Evolutionary conservation across 2,797 vertebrate species (phyloP).

Genomic region (Phyllotis vaccarum): DNA sequence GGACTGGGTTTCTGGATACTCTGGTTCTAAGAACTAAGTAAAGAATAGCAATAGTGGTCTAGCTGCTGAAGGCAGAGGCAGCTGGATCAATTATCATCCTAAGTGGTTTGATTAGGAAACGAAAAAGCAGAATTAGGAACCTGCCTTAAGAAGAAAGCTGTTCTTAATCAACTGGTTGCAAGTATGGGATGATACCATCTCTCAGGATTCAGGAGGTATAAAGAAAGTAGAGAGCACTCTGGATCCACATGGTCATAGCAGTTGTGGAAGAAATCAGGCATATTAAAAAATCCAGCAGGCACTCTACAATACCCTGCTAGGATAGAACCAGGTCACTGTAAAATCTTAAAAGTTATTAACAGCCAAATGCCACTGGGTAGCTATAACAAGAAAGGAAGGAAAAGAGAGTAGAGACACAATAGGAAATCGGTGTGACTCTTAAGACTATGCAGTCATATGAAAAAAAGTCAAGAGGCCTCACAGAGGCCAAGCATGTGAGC

Average conservation of each 20-base stretch:
- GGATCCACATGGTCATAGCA: not conserved
- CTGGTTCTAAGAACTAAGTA: not conserved
- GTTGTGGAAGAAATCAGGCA: conserved; percentile 17
- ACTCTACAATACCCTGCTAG: not conserved
- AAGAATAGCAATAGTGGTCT: not conserved
- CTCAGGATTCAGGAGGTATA: not conserved
- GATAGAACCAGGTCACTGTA: not conserved
- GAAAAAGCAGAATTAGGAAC: conserved; percentile 40
- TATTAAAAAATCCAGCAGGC: not conserved
- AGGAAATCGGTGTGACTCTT: not conserved
- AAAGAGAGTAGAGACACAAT: not conserved
- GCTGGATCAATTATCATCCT: not conserved
- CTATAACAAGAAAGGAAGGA: conserved; percentile 9
- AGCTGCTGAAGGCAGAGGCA: not conserved
- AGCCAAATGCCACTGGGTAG: conserved; percentile 2
- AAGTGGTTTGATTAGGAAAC: conserved; percentile 2
- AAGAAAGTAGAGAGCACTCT: not conserved
- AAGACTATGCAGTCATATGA: conserved; percentile 42
- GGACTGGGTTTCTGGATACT: not conserved
- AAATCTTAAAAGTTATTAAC: conserved; percentile 25
- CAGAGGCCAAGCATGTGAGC: not conserved
- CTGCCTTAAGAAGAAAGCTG: not conserved
- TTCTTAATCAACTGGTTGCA: conserved; percentile 20
- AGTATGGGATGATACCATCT: not conserved
- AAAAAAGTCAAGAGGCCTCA: not conserved